Percentiles rank a stretch among this genome's conserved stretches.
Conservation (phyloP, 2,113 vertebrate genomes). For the Rhea americana region DNA sequence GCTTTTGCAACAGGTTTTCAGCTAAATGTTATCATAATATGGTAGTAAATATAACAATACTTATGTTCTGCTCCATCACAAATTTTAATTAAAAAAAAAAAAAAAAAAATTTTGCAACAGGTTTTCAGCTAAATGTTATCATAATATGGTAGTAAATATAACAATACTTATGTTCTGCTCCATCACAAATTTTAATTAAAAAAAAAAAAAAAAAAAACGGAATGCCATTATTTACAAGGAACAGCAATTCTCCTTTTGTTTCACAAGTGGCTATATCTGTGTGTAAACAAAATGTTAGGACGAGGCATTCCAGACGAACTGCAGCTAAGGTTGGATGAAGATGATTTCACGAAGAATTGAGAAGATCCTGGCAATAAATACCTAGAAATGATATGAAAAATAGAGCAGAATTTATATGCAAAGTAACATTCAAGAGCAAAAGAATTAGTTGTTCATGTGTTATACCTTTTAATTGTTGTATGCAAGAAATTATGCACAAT, state of each 20-base stretch:
- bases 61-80: constrained; percentile 71
- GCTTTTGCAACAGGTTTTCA: constrained; percentile 68
- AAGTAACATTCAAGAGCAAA: constrained; percentile 21
- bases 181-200: constrained; percentile 61
- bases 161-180: constrained; percentile 70
- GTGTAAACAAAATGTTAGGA: constrained; percentile 86
- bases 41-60: constrained; percentile 73
- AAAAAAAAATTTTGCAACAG: constrained; percentile 72
- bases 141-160: constrained; percentile 73
- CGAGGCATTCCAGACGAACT: constrained; percentile 83
- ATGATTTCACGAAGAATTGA: constrained; percentile 91
- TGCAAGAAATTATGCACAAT: background rate
- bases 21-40: constrained; percentile 71
- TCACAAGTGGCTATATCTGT: constrained; percentile 89
- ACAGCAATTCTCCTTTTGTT: constrained; percentile 65
- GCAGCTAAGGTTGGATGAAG: constrained; percentile 85
- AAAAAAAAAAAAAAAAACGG: background rate
- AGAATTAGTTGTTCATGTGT: background rate
- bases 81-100: constrained; percentile 51
- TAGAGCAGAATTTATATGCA: constrained; percentile 54
- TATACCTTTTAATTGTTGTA: background rate
- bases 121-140: constrained; percentile 70
- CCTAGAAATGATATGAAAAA: constrained; percentile 82
- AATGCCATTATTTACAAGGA: constrained; percentile 68
- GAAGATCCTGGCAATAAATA: constrained; percentile 93